Percentiles rank a stretch among this genome's conserved stretches.
These are phyloP conservation scores for Rhaphigaster nebulosa DNA, from an alignment of 2,888 invertebrate species.

Conservation along the genomic window DNA sequence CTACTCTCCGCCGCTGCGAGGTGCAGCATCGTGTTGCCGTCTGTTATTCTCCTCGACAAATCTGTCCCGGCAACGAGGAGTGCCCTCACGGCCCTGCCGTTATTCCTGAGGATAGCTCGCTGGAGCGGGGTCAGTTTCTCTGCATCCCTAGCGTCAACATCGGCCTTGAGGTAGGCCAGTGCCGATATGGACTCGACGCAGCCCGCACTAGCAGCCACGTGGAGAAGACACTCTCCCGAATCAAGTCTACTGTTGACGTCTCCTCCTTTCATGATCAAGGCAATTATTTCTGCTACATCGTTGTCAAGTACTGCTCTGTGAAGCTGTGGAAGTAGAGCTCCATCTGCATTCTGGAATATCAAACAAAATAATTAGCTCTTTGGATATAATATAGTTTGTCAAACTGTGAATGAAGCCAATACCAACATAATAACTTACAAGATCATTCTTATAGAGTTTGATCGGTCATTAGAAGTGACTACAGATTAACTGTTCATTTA, in stretches of 20 bases:
- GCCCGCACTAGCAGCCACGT: neutral
- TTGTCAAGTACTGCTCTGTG: neutral
- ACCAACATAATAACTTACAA: neutral
- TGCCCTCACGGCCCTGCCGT: conserved; percentile 1
- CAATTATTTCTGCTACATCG: conserved; percentile 13
- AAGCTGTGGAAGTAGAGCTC: neutral
- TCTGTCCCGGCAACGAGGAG: neutral
- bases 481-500: no score
- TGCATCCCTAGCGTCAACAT: neutral
- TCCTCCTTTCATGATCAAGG: conserved; percentile 21
- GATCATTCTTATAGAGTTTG: no score
- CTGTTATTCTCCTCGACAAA: neutral
- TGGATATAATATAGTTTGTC: neutral
- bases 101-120: conserved; percentile 12
- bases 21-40: conserved; percentile 35
- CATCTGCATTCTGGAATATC: neutral
- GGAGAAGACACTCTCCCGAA: neutral
- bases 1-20: neutral
- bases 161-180: conserved; percentile 13
- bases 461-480: no score
- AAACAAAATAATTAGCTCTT: neutral
- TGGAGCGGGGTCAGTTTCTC: conserved; percentile 21
- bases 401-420: neutral
- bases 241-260: conserved; percentile 18
- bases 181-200: conserved; percentile 6